Evolutionary conservation across 2,888 invertebrate genomes (phyloP), one percentile per base, ranked within the genome.

Genomic region (Scelioninae gen. 1): DNA sequence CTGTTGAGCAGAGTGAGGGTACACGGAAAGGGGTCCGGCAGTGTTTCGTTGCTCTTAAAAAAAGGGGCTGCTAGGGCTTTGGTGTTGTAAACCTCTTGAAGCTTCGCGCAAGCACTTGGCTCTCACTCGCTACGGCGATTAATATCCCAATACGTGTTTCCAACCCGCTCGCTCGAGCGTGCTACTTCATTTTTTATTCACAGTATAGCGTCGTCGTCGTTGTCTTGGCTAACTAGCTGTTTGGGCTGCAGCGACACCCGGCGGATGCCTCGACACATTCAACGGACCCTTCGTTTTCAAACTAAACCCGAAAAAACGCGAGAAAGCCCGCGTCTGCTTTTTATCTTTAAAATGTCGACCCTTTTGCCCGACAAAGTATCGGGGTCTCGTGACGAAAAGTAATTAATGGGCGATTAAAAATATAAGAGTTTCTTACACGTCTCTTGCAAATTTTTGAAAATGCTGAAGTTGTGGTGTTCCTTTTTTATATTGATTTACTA

Each of bases 11-110:
- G 51, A 29, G 63, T 8, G 53, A 56, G 56, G 60, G 45, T 68
- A 43, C 55, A 47, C 11, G 69, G 63, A 45, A 63, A 63, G 55
- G 74, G 74, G 74, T 88, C 86, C 86, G 86, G 87, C 87, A 89
- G 88, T 90, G 90, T 90, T 90, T 89, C 89, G 89, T 87, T 88
- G 88, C 86, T 88, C 86, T 89, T 87, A 86, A 88, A 81, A 80
- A 83, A 85, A 82, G 82, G 81, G 83, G 83, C 76, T 69, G 74
- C 65, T 80, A 55, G 68, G 81, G 79, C 81, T 85, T 81, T 75
- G 79, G 85, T 83, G 85, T 82, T 83, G 85, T 83, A 82, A 83
- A 83, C 85, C 85, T 85, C 85, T 85, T 85, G 82, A 85, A 85
- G 82, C 79, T 43, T 79, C 82, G 83, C 81, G 85, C 85, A 85